Conservation (phyloP, 2,113 vertebrate species). For the Sylvilagus bachmani region DNA sequence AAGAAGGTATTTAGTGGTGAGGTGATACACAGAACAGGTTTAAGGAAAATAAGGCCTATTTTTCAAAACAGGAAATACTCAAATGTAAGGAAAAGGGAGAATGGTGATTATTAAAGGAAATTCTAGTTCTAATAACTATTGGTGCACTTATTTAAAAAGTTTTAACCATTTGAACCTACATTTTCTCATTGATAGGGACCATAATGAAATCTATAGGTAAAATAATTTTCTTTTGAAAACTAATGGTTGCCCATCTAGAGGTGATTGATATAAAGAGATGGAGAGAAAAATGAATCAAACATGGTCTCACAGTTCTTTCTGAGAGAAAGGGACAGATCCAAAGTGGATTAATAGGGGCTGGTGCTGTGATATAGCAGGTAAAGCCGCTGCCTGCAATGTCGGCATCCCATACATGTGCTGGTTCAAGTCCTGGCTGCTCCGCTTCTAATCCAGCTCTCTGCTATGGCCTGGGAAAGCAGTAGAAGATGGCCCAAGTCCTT, state of each 20-base stretch:
- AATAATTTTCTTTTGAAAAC: constrained; percentile 44
- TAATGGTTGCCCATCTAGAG: background rate
- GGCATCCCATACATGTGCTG: no score
- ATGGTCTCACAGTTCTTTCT: background rate
- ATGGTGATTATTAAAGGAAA: background rate
- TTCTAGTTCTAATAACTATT: background rate
- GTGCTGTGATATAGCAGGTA: no score
- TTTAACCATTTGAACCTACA: background rate
- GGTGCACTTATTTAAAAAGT: constrained; percentile 13
- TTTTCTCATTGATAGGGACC: background rate
- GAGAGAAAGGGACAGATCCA: background rate
- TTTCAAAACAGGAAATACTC: constrained; percentile 12
- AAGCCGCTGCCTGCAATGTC: no score
- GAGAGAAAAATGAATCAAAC: background rate
- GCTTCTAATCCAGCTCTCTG: no score
- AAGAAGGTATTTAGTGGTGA: background rate
- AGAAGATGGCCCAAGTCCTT: no score
- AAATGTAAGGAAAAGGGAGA: constrained; percentile 7
- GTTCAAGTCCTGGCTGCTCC: no score
- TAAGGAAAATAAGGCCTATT: background rate
- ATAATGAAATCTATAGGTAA: constrained; percentile 12
- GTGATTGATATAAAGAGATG: background rate
- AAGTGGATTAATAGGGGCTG: background rate
- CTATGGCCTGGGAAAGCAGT: no score
- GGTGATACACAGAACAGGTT: background rate